Base-by-base conservation (phyloP, 2,113 vertebrate species). In the Furnarius figulus region DNA sequence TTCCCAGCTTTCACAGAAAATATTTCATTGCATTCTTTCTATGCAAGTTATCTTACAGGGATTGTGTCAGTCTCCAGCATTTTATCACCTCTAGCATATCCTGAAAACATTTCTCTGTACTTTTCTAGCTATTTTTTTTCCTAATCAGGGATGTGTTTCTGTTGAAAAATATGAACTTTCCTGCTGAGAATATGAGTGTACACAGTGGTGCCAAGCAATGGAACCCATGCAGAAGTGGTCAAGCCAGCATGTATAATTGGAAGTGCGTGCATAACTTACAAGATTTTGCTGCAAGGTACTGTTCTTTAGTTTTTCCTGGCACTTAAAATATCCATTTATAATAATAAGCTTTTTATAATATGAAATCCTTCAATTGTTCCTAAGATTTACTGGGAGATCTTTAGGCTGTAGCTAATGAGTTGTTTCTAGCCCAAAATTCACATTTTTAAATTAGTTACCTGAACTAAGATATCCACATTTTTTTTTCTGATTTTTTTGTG, bases 1-100 rank as follows among this genome's bases (percentile, higher is more conserved):
- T 93, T 96, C 90, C 52, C 53, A 91, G 31, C 83, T 97, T 91
- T 82, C 85, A 82, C 78, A 90, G 87, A 96, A 96, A 95, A 96
- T 40, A 90, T 8, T 85, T 96, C 19, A 72, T 44, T 42, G 93
- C 85, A 83, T 96, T 95, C 50, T 95, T 89, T 87, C 73, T 56
- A 66, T 79, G 79, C 49, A 91, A 90, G n/a, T 50, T 96, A 85
- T 76, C 9, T 82, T 90, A 55, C 77, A 59, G 12, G 28, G 25
- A 65, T 47, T 49, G 13, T 39, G 10, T 70, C 46, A 50, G 79
- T 96, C 66, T 72, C 25, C 44, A 75, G 44, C 25, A 79, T 94
- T 96, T 95, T 89, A 85, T 71, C 83, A 62, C 42, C 61, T 67
- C 59, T 94, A 49, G 40, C 21, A 28, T 28, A 81, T 37, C 44